These are phyloP conservation scores for Brachycybe producta DNA, from an alignment of 2,888 invertebrate genomes.

Conservation along the genomic window DNA sequence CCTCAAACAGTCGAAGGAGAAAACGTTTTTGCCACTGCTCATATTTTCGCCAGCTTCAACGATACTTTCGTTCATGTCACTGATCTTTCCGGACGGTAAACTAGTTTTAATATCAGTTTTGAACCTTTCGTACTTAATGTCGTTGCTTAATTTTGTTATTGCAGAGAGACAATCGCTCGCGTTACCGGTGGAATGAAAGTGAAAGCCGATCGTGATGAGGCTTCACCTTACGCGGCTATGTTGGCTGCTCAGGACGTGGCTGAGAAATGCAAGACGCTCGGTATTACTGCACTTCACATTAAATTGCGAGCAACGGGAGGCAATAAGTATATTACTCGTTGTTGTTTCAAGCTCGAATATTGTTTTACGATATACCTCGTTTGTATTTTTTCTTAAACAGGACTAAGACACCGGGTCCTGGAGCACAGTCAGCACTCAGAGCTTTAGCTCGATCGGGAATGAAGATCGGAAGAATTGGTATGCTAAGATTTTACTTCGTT, in stretches of 20 bases:
- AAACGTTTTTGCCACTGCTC: constrained; percentile 96
- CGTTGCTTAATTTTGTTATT: constrained; percentile 15
- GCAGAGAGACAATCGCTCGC: constrained; percentile 49
- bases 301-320: constrained; percentile 97
- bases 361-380: neutral
- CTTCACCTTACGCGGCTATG: constrained; percentile 99
- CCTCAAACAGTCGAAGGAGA: constrained; percentile 96
- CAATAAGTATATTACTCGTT: constrained; percentile 43
- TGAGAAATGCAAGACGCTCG: constrained; percentile 91
- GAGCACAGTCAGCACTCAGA: constrained; percentile 88
- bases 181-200: constrained; percentile 99
- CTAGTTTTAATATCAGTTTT: neutral
- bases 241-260: constrained; percentile 99
- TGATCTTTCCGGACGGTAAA: constrained; percentile 80
- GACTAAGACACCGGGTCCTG: constrained; percentile 96
- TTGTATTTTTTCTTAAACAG: constrained; percentile 37
- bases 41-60: constrained; percentile 99
- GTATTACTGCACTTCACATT: constrained; percentile 96
- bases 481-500: neutral
- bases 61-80: constrained; percentile 99
- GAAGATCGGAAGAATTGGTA: constrained; percentile 94
- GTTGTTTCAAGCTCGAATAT: neutral
- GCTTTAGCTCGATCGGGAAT: constrained; percentile 97
- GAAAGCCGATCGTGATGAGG: constrained; percentile 99
- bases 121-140: neutral